Conservation (phyloP, 2,113 vertebrate species). For the Gorilla gorilla region DNA sequence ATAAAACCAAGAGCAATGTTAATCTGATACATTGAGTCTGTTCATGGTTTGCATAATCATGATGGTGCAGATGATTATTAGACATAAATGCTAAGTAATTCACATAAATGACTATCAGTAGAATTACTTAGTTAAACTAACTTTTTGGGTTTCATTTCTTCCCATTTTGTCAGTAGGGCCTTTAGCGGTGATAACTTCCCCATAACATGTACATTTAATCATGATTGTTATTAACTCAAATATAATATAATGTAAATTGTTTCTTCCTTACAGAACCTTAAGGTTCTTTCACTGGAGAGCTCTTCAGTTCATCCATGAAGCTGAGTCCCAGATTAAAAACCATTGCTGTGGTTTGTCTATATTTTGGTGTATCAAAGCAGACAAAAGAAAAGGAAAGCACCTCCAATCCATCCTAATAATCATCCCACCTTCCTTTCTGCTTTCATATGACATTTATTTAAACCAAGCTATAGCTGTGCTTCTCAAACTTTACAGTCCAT, state of each 20-base stretch:
- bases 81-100: slow-evolving; percentile 10
- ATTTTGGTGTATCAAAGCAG: background rate
- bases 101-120: slow-evolving; percentile 1
- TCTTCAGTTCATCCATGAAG: background rate
- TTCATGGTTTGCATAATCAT: background rate
- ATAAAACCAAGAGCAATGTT: background rate
- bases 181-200: background rate
- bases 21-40: slow-evolving; percentile 6
- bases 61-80: background rate
- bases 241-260: background rate
- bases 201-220: background rate
- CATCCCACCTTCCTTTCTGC: background rate
- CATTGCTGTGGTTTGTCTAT: background rate
- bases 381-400: background rate
- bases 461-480: background rate
- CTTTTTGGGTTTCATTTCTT: background rate
- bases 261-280: background rate
- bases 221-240: slow-evolving; percentile 18
- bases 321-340: background rate
- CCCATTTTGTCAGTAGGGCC: background rate
- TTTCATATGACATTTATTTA: background rate
- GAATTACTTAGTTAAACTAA: slow-evolving; percentile 26
- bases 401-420: background rate
- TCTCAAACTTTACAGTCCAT: background rate
- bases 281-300: background rate